Evolutionary conservation across 2,797 vertebrate genomes (phyloP).

Genomic region (Girardinus metallicus): DNA sequence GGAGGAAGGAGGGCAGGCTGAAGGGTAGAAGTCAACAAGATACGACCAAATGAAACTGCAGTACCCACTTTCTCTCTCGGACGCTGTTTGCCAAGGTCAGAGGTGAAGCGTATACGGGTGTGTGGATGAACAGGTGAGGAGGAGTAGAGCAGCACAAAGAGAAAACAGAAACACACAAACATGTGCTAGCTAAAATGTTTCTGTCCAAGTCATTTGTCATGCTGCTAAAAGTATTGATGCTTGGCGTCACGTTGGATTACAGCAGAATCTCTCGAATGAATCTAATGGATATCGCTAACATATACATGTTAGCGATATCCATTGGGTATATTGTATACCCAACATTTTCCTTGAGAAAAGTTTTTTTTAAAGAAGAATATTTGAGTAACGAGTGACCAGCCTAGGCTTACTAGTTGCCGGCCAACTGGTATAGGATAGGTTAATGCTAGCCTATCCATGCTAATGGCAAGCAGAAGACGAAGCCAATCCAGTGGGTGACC

Average conservation of each 20-base stretch:
- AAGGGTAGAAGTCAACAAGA: slow-evolving; percentile 42
- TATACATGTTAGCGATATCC: too few species aligned
- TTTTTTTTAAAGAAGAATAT: too few species aligned
- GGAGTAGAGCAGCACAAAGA: slow-evolving; percentile 3
- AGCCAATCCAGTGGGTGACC: too few species aligned
- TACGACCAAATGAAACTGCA: slow-evolving; percentile 52
- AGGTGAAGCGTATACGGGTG: slow-evolving; percentile 6
- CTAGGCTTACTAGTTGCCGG: too few species aligned
- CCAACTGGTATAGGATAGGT: too few species aligned
- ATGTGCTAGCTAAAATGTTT: background rate
- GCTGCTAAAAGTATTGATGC: background rate
- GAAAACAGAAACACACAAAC: background rate
- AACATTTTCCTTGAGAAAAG: too few species aligned
- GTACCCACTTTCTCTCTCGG: slow-evolving; percentile 29
- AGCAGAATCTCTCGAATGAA: too few species aligned
- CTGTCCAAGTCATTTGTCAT: background rate
- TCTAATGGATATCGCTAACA: too few species aligned
- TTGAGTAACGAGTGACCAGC: too few species aligned
- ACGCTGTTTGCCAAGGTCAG: slow-evolving; percentile 19
- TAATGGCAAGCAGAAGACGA: too few species aligned
- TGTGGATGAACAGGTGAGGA: background rate
- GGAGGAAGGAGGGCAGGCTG: slow-evolving; percentile 22
- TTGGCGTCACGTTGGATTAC: background rate
- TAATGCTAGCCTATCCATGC: too few species aligned
- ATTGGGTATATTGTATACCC: too few species aligned